These are phyloP conservation scores for Apis laboriosa DNA, from an alignment of 1,140 invertebrate species.

Conservation along the genomic window DNA sequence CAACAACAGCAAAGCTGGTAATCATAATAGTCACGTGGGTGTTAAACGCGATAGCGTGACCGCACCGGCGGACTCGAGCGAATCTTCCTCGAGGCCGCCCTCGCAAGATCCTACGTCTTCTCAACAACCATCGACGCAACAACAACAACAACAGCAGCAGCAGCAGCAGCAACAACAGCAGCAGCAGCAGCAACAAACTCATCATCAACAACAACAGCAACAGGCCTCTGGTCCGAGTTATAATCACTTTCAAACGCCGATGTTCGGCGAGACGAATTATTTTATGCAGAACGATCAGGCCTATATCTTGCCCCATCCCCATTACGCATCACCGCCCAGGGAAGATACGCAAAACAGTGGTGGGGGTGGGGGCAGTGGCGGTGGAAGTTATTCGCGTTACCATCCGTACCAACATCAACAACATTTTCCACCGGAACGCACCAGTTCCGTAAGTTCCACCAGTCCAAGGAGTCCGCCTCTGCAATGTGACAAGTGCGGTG, in stretches of 20 bases:
- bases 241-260: slow-evolving; percentile 63
- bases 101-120: slow-evolving; percentile 62
- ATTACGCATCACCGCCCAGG: slow-evolving; percentile 62
- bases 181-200: slow-evolving; percentile 45
- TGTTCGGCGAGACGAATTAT: slow-evolving; percentile 69
- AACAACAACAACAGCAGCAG: slow-evolving; percentile 40
- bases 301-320: slow-evolving; percentile 70
- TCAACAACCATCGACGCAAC: slow-evolving; percentile 51
- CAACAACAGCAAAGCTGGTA: slow-evolving; percentile 83
- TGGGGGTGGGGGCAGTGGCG: slow-evolving; percentile 8
- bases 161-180: slow-evolving; percentile 77
- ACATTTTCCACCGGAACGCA: slow-evolving; percentile 80
- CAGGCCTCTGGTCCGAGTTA: slow-evolving; percentile 48
- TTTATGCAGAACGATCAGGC: slow-evolving; percentile 72
- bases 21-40: slow-evolving; percentile 78
- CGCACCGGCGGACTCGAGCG: slow-evolving; percentile 84
- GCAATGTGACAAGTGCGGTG: slow-evolving; percentile 91
- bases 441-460: slow-evolving; percentile 84
- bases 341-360: slow-evolving; percentile 61
- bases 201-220: slow-evolving; percentile 66
- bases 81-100: slow-evolving; percentile 75
- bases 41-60: slow-evolving; percentile 79
- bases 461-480: slow-evolving; percentile 85
- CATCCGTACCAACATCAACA: slow-evolving; percentile 81
- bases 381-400: slow-evolving; percentile 62